Base-by-base conservation (phyloP, 2,113 vertebrate species). In the Neopipo cinnamomea region DNA sequence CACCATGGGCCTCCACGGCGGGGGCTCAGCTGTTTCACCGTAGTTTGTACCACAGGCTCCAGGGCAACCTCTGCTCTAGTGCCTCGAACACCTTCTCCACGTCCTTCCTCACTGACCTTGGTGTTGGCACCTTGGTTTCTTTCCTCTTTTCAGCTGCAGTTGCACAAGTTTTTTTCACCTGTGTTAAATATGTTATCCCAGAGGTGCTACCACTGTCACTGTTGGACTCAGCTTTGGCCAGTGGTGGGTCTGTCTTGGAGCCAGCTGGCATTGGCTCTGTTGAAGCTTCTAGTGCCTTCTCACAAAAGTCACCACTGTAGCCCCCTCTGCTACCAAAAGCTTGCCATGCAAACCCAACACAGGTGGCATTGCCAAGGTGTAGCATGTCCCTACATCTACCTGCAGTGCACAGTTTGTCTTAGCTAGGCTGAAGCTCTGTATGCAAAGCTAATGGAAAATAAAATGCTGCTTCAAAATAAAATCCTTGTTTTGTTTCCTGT, bases 381-480 rank as follows among this genome's bases (percentile, higher is more conserved):
- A 55, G 80, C 78, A 89, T 72, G 71, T 91, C 66, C 91, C 47
- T 67, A 67, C 77, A 92, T 88, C 94, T 89, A 47, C 62, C 42
- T 71, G 71, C 89, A 85, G 67, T 31, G 88, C 70, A 75, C 44
- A 33, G 76, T 70, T 88, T 81, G 49, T 89, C 82, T 82, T 85
- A 92, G 15, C 35, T 88, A 75, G 94, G 63, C 91, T 88, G 90
- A 95, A 96, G 61, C 87, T 96, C 94, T 63, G 1, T 97, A 79
- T 74, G 30, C 83, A 95, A 97, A 96, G 56, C 62, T 93, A 82
- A 73, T 31, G 21, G 50, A 71, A 92, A 95, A 96, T 98, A 97
- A 98, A 98, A 96, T 91, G 92, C 56, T 80, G 31, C 84, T 96
- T 78, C n/a, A 85, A 94, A 96, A 71, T 84, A 28, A 66, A 81